phyloP scores from a whole-genome alignment of 2,113 vertebrate genomes.

The Hystrix brachyura region DNA sequence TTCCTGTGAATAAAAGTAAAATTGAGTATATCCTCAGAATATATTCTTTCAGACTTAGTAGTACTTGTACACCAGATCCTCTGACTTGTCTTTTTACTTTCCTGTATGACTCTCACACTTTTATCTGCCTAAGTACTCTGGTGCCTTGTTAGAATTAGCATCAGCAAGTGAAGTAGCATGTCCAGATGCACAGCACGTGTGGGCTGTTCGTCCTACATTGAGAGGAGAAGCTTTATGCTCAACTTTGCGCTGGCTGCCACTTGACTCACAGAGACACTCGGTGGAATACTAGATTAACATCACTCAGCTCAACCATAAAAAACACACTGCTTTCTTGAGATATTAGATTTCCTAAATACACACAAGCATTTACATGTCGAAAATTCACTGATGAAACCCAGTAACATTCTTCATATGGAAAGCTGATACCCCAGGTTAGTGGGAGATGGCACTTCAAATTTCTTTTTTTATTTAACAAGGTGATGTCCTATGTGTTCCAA shows the following conservation, averaged over 20 bases:
- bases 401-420: conserved; percentile 5
- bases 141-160: neutral
- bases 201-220: neutral
- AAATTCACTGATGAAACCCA: neutral
- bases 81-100: neutral
- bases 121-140: neutral
- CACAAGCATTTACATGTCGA: neutral
- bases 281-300: neutral
- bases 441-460: neutral
- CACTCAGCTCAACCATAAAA: neutral
- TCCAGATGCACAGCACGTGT: fast-evolving
- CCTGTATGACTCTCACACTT: neutral
- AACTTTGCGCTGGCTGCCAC: neutral
- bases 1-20: conserved; percentile 56
- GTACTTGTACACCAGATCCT: neutral
- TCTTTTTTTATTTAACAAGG: neutral
- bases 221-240: neutral
- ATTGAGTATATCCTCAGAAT: neutral
- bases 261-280: neutral
- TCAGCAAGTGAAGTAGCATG: neutral
- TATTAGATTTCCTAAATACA: conserved; percentile 5
- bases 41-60: neutral
- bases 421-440: conserved; percentile 15
- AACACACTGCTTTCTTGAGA: neutral
- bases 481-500: neutral